These are phyloP conservation scores for Zoanthus sansibaricus DNA, from an alignment of 92 coral and sea anemone genomes.

Conservation along the genomic window DNA sequence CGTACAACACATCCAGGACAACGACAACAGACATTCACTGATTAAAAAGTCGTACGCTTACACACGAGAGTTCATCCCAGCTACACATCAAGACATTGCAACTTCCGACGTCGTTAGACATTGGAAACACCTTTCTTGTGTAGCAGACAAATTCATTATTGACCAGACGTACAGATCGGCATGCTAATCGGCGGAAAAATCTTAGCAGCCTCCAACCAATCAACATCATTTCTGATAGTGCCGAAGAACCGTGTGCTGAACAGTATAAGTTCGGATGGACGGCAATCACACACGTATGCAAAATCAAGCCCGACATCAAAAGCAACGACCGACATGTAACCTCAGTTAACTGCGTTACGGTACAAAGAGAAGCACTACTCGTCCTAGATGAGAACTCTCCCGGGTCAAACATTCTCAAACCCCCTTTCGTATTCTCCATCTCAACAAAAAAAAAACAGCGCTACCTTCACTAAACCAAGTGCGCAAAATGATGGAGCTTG, in stretches of 20 bases:
- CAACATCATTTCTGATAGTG: conserved; percentile 53
- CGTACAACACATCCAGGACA: conserved; percentile 56
- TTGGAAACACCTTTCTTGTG: conserved; percentile 54
- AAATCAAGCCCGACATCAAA: conserved; percentile 5
- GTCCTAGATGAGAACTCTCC: conserved; percentile 15
- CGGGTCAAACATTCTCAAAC: conserved; percentile 8
- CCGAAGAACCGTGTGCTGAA: conserved; percentile 7
- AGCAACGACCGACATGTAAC: conserved; percentile 40
- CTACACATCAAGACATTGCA: conserved; percentile 59
- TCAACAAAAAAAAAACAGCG: conserved; percentile 32
- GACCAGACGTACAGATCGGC: conserved; percentile 35
- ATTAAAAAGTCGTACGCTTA: conserved; percentile 51
- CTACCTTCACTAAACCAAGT: conserved; percentile 38
- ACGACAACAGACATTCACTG: conserved; percentile 41
- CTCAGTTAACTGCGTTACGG: conserved; percentile 51
- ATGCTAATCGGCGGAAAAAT: conserved; percentile 17
- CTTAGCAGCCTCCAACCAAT: conserved; percentile 55
- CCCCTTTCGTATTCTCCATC: conserved; percentile 9
- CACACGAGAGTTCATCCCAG: conserved; percentile 58
- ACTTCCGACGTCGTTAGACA: conserved; percentile 47
- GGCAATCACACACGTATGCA: conserved; percentile 57
- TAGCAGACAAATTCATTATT: conserved; percentile 46
- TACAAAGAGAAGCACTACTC: conserved; percentile 58
- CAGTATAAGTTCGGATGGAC: conserved; percentile 71
- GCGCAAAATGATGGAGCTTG: conserved; percentile 44